These are phyloP conservation scores for Spilosoma lubricipeda DNA, from an alignment of 2,888 invertebrate genomes.

Conservation along the genomic window DNA sequence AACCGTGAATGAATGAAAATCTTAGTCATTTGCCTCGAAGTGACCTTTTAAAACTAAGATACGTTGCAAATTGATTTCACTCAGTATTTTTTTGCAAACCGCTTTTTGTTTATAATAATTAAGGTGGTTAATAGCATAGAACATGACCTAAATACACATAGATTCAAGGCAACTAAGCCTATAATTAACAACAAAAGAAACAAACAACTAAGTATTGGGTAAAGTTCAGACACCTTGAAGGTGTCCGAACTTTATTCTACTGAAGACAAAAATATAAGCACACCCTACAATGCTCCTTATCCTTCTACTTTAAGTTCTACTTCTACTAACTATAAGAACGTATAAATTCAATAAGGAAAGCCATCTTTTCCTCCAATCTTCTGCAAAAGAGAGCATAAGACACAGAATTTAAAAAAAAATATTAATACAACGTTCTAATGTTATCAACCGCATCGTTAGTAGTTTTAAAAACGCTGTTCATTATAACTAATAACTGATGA, in stretches of 20 bases:
- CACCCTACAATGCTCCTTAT: not conserved
- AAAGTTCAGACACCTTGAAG: too few species aligned
- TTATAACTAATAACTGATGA: not conserved
- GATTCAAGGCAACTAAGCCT: not conserved
- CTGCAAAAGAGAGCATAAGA: not conserved
- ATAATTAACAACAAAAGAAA: not conserved
- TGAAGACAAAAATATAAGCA: not conserved
- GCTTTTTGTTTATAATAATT: not conserved
- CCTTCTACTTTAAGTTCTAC: too few species aligned
- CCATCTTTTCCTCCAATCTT: not conserved
- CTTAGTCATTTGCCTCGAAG: slow-evolving; percentile 52
- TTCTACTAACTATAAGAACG: not conserved
- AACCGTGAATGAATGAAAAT: slow-evolving; percentile 66
- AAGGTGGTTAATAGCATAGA: not conserved
- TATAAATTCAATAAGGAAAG: not conserved
- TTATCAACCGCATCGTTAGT: not conserved
- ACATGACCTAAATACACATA: not conserved
- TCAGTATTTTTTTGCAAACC: slow-evolving; percentile 1
- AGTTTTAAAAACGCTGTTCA: not conserved
- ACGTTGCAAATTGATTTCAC: not conserved
- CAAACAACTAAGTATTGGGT: not conserved
- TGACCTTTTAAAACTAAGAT: slow-evolving; percentile 7
- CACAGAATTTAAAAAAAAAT: not conserved
- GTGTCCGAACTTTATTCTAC: not conserved
- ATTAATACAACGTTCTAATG: not conserved